Percentiles rank a stretch among this genome's conserved stretches.
Evolutionary conservation across 1,140 invertebrate species (phyloP).

Genomic region (Aporrectodea caliginosa): DNA sequence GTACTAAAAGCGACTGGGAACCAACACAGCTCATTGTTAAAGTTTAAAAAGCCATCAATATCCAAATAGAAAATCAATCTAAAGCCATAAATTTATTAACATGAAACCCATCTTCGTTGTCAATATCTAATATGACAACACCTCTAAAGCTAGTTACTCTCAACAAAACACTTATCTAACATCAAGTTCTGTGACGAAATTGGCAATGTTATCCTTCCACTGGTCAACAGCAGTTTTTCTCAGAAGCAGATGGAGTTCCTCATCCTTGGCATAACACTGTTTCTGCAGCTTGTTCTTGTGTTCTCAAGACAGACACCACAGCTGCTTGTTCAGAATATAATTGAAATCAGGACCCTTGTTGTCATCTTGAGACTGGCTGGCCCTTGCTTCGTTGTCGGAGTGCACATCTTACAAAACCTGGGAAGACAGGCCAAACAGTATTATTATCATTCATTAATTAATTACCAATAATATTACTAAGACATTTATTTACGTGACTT

Average conservation of each 20-base stretch:
- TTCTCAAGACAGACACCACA: constrained; percentile 90
- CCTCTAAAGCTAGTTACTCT: too few relatives aligned
- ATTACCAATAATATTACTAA: too few relatives aligned
- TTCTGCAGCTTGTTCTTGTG: constrained; percentile 86
- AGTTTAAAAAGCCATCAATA: too few relatives aligned
- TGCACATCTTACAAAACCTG: constrained; percentile 34
- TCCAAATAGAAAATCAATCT: too few relatives aligned
- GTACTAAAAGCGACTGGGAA: too few relatives aligned
- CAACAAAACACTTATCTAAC: too few relatives aligned
- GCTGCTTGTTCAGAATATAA: constrained; percentile 56
- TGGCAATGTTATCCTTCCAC: constrained; percentile 73
- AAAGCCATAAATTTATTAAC: too few relatives aligned
- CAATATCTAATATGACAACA: too few relatives aligned
- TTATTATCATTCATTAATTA: too few relatives aligned
- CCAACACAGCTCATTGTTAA: too few relatives aligned
- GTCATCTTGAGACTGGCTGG: constrained; percentile 30
- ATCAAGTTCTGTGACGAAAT: constrained; percentile 7
- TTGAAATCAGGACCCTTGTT: constrained; percentile 49
- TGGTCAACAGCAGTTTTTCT: constrained; percentile 71
- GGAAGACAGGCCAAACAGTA: background rate
- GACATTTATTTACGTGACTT: too few relatives aligned
- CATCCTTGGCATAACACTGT: constrained; percentile 73
- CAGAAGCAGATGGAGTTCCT: constrained; percentile 54
- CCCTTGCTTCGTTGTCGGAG: constrained; percentile 44
- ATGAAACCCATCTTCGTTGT: too few relatives aligned